Percentiles rank a stretch among this genome's conserved stretches.
Evolutionary conservation across 2,888 invertebrate genomes (phyloP).

Genomic region (Stramonita haemastoma): DNA sequence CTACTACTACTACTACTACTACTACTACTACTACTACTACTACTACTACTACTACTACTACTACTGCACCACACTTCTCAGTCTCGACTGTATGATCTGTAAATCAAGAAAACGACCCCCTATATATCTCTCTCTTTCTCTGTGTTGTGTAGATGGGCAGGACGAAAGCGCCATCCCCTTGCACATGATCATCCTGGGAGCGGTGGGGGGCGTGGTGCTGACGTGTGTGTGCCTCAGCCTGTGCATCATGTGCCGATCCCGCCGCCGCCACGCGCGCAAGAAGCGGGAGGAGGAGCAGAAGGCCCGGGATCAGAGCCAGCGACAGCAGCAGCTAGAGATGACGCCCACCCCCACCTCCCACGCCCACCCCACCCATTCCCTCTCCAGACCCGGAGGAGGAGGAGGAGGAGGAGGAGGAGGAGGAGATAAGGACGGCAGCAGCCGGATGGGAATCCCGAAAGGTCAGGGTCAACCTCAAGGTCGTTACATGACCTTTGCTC

Average conservation of each 20-base stretch:
- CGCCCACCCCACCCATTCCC: constrained; percentile 52
- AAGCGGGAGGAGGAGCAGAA: constrained; percentile 49
- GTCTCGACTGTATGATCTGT: too few species aligned
- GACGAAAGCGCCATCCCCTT: constrained; percentile 52
- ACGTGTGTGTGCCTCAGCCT: constrained; percentile 63
- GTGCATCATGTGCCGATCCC: constrained; percentile 64
- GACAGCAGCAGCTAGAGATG: constrained; percentile 49
- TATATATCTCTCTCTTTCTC: neutral
- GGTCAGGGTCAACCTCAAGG: constrained; percentile 40
- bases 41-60: constrained; percentile 7
- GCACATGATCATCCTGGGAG: constrained; percentile 68
- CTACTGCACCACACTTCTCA: too few species aligned
- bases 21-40: neutral
- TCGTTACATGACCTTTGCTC: constrained; percentile 47
- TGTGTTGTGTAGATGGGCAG: neutral
- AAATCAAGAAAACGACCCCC: too few species aligned
- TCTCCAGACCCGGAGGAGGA: constrained; percentile 39
- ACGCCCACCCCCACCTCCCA: constrained; percentile 53
- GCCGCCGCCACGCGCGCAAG: constrained; percentile 52
- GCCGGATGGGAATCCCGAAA: neutral
- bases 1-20: neutral
- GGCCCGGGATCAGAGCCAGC: constrained; percentile 48
- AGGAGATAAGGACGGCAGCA: constrained; percentile 32
- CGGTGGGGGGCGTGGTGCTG: constrained; percentile 68
- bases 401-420: constrained; percentile 28